Conservation (phyloP, 2,797 vertebrate species). For the Etheostoma nigrum region DNA sequence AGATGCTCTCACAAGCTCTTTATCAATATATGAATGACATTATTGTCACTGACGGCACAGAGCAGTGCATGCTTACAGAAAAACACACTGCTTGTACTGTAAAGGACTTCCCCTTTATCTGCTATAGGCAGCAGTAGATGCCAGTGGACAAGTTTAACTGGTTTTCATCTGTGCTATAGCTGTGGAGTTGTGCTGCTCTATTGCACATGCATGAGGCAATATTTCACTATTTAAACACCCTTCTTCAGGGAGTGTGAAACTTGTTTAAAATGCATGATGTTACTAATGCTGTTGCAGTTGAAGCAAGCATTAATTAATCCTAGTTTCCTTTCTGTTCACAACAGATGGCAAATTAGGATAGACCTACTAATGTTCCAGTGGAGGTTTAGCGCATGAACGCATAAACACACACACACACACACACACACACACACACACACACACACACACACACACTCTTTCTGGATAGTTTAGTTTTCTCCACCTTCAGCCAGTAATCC, state of each 20-base stretch:
- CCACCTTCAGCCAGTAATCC: too few relatives aligned
- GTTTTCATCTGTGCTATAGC: too few relatives aligned
- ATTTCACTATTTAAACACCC: neutral
- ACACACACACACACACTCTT: neutral
- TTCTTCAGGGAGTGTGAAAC: too few relatives aligned
- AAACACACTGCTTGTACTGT: neutral
- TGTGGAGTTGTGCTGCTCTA: too few relatives aligned
- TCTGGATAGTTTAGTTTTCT: too few relatives aligned
- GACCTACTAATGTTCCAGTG: neutral
- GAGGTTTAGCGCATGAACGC: neutral
- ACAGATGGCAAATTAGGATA: neutral
- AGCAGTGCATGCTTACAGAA: neutral
- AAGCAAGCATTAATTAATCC: neutral
- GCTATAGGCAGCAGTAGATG: too few relatives aligned
- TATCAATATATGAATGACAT: neutral
- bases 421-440: conserved; percentile 2
- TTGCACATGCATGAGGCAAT: neutral
- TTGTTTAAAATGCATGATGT: neutral
- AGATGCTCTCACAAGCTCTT: neutral
- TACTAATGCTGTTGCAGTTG: too few relatives aligned
- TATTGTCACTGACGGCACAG: neutral
- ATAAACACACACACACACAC: neutral
- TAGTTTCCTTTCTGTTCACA: neutral
- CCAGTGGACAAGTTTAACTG: too few relatives aligned
- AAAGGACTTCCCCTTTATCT: neutral